phyloP scores from a whole-genome alignment of 2,113 vertebrate species.

The Rhizomys pruinosus region DNA sequence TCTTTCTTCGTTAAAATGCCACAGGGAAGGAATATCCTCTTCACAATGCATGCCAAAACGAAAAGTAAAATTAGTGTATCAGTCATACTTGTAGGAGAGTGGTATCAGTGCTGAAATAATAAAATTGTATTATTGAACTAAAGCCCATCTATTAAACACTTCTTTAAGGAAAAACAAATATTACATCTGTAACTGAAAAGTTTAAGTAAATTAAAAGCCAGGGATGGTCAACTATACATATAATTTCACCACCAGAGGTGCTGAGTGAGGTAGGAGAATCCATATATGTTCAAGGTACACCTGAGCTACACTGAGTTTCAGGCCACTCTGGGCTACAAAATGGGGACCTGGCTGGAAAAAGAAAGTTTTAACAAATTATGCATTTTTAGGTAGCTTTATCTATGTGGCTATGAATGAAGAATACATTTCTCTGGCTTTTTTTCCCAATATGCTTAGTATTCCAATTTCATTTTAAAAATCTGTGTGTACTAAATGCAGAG shows the following conservation, averaged over 20 bases:
- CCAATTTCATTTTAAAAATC: not conserved
- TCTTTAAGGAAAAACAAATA: too few relatives aligned
- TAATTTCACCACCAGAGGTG: too few relatives aligned
- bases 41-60: not conserved
- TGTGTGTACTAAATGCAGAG: not conserved
- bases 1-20: not conserved
- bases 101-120: not conserved
- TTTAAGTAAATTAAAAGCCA: too few relatives aligned
- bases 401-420: not conserved
- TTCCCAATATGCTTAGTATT: not conserved
- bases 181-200: too few relatives aligned
- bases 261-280: too few relatives aligned
- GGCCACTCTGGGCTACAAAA: too few relatives aligned
- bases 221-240: too few relatives aligned
- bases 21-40: not conserved
- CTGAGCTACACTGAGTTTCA: too few relatives aligned
- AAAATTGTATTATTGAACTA: not conserved
- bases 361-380: not conserved
- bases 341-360: too few relatives aligned
- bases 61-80: not conserved
- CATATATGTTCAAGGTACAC: too few relatives aligned
- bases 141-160: not conserved
- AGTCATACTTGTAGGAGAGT: too few relatives aligned
- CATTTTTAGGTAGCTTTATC: too few relatives aligned
- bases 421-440: not conserved